A percentile compares a stretch with the other conserved stretches of the same genome.
Conservation (phyloP, 1,140 invertebrate species). For the Mercenaria mercenaria region DNA sequence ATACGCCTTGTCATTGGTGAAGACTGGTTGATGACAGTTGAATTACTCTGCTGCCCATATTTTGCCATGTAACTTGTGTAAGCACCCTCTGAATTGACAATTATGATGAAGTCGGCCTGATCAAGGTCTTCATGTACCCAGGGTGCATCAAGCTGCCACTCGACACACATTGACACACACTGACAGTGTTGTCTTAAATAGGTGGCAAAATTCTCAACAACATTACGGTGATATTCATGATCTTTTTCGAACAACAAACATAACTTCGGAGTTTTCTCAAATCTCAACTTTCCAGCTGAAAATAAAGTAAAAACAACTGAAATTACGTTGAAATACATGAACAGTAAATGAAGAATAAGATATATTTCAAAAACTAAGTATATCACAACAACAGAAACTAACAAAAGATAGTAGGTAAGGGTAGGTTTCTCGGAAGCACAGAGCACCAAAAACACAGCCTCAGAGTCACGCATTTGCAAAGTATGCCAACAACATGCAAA, state of each 20-base stretch:
- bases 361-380: no score
- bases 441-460: no score
- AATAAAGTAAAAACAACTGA: background rate
- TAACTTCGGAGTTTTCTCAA: conserved; percentile 20
- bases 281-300: conserved; percentile 20
- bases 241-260: conserved; percentile 55
- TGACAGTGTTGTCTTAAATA: conserved; percentile 43
- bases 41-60: background rate
- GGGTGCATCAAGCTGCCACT: conserved; percentile 43
- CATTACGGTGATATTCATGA: conserved; percentile 35
- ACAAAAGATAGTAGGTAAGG: no score
- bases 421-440: no score
- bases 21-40: background rate
- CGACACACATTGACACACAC: conserved; percentile 29
- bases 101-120: conserved; percentile 32
- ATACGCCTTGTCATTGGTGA: background rate
- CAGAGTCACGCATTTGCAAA: no score
- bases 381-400: no score
- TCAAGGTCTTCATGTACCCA: conserved; percentile 55
- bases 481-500: no score
- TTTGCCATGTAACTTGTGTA: conserved; percentile 3
- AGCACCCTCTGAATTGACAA: conserved; percentile 57
- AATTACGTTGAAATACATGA: no score
- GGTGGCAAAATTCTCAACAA: conserved; percentile 43
- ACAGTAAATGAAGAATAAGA: no score